These are phyloP conservation scores for Aspidapion aeneum DNA, from an alignment of 2,888 invertebrate species.

Conservation along the genomic window DNA sequence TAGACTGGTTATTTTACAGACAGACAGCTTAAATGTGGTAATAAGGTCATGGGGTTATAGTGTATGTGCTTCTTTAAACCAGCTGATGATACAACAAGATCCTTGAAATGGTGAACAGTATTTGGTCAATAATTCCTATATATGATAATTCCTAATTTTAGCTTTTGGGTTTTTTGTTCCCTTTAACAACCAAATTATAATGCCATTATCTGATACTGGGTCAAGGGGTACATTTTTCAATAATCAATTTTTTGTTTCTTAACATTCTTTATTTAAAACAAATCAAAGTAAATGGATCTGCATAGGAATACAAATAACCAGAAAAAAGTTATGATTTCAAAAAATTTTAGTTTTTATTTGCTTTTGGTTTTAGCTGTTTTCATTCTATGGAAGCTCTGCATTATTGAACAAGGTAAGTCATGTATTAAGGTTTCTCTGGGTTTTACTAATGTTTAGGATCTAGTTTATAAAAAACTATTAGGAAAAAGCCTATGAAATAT, in stretches of 20 bases:
- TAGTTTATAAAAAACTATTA: neutral
- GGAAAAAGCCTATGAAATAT: no score
- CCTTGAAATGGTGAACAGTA: neutral
- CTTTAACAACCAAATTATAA: neutral
- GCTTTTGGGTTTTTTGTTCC: neutral
- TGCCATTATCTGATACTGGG: neutral
- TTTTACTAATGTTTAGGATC: no score
- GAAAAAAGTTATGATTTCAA: neutral
- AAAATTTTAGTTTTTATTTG: slow-evolving; percentile 33
- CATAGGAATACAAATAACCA: neutral
- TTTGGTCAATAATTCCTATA: neutral
- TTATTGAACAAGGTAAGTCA: slow-evolving; percentile 32
- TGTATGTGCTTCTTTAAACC: no score
- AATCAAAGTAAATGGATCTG: neutral
- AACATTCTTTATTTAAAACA: neutral
- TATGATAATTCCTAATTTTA: neutral
- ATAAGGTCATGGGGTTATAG: no score
- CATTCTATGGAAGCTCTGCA: slow-evolving; percentile 35
- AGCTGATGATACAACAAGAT: no score
- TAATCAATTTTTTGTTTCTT: neutral
- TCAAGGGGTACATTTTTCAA: neutral
- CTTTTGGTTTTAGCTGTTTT: slow-evolving; percentile 34
- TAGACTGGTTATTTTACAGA: no score
- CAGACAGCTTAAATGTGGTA: no score
- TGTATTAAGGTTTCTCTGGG: no score